These are phyloP conservation scores for Cephus sareptanus DNA, from an alignment of 2,888 invertebrate species.

Conservation along the genomic window DNA sequence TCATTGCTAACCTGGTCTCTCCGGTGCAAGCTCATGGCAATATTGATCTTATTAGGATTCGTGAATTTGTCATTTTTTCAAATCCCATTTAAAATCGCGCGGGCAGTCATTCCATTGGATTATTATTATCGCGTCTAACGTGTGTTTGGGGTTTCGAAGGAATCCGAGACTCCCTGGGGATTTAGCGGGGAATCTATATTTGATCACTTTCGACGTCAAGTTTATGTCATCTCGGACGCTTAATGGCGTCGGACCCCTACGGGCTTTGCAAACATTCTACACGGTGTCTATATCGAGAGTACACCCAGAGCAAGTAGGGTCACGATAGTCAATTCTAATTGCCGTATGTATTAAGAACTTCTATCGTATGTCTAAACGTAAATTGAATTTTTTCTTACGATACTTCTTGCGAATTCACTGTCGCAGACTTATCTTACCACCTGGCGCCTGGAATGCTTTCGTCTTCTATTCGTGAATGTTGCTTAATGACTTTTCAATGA, in stretches of 20 bases:
- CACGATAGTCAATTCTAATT: not conserved
- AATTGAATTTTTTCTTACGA: not conserved
- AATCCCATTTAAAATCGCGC: not conserved
- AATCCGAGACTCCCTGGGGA: not conserved
- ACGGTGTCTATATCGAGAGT: constrained; percentile 37
- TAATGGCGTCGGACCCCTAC: constrained; percentile 50
- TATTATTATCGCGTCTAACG: constrained; percentile 1
- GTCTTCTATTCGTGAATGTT: not conserved
- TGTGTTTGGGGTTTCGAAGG: constrained; percentile 19
- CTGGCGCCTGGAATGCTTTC: not conserved
- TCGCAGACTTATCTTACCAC: not conserved
- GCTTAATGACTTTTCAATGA: not conserved
- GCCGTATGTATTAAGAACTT: not conserved
- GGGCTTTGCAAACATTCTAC: constrained; percentile 48
- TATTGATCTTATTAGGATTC: not conserved
- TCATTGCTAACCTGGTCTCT: not conserved
- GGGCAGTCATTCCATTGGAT: not conserved
- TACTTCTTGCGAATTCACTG: not conserved
- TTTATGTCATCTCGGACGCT: constrained; percentile 46
- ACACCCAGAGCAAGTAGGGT: constrained; percentile 41
- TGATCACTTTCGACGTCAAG: constrained; percentile 55
- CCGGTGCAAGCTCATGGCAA: not conserved
- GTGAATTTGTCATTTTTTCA: not conserved
- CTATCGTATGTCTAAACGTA: not conserved
- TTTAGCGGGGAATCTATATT: constrained; percentile 51